Evolutionary conservation across 2,888 invertebrate species (phyloP), one percentile per base, ranked within the genome.

Genomic region (Phytoseiulus persimilis): DNA sequence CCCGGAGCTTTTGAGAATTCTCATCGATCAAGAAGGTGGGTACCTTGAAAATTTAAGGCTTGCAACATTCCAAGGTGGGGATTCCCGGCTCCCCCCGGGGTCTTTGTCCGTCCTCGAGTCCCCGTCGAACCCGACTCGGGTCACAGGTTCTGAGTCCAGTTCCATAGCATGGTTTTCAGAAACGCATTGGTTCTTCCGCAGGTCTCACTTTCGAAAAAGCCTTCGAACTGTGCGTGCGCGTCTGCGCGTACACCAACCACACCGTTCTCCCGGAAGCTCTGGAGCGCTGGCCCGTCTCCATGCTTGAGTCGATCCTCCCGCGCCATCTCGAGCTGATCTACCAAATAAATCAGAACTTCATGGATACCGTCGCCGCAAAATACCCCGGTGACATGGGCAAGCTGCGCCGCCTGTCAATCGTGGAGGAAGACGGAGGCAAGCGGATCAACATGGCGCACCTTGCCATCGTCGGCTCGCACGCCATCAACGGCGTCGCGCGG

Each of bases 191-290:
- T 39, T 39, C 39, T 90, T 90, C 91, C 92, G 0, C 91, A 95
- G 94, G 45, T 32, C 87, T 87, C 5, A 87, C 3, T 31, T 87
- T 89, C 28, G 32, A 83, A 14, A 83, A 31, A 94, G 98, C 99
- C 5, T 99, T 98, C 98, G 94, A 96, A 0, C 95, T 99, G 33
- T 96, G 96, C 0, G 94, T 94, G 5, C 95, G 94, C 91, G 96
- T 97, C 65, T 99, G 98, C 93, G 99, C 98, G 11, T 99, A 99
- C 94, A 99, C 99, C 90, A 99, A 99, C 93, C 99, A 99, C 94
- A 99, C 99, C 0, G 98, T 99, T 32, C 94, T 99, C 90, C 99
- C 99, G 0, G 99, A 99, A 93, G 98, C 98, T 28, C 93, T 99
- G 91, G 98, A 98, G 93, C 95, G 97, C 91, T 99, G 97, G 98